Percentiles rank a stretch among this genome's conserved stretches.
phyloP scores from a whole-genome alignment of 2,888 invertebrate genomes.

The Phaedon cochleariae region DNA sequence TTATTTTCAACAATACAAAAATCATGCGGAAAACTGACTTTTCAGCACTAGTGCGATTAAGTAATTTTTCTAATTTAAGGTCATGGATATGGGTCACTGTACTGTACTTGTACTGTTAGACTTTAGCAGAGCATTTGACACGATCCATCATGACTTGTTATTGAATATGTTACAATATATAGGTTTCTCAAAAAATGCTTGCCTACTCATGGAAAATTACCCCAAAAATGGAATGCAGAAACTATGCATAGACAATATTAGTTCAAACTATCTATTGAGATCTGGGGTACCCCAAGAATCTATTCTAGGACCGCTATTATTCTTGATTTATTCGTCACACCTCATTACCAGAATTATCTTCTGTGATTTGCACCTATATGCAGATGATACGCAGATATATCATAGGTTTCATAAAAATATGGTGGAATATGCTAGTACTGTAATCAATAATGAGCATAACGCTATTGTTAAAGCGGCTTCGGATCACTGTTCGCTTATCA shows the following conservation, averaged over 20 bases:
- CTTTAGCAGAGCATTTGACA: too few relatives aligned
- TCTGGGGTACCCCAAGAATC: constrained; percentile 15
- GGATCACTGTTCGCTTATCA: not conserved
- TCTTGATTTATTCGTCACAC: not conserved
- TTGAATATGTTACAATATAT: too few relatives aligned
- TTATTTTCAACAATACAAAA: too few relatives aligned
- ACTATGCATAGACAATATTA: constrained; percentile 10
- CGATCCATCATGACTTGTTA: too few relatives aligned
- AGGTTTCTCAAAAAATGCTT: too few relatives aligned
- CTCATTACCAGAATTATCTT: not conserved
- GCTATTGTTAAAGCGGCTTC: not conserved
- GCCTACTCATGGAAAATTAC: too few relatives aligned
- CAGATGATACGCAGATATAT: constrained; percentile 11
- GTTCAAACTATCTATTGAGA: constrained; percentile 5
- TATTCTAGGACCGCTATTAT: constrained; percentile 8
- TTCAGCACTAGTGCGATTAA: too few relatives aligned
- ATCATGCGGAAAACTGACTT: too few relatives aligned
- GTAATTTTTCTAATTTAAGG: too few relatives aligned
- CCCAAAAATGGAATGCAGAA: too few relatives aligned
- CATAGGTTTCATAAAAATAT: not conserved
- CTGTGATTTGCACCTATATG: constrained; percentile 8
- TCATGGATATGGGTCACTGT: too few relatives aligned
- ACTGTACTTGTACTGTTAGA: too few relatives aligned
- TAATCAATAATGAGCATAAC: not conserved
- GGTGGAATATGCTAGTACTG: not conserved